A percentile compares a stretch with the other conserved stretches of the same genome.
phyloP scores from a whole-genome alignment of 1,140 invertebrate genomes.

The Chionoecetes opilio region DNA sequence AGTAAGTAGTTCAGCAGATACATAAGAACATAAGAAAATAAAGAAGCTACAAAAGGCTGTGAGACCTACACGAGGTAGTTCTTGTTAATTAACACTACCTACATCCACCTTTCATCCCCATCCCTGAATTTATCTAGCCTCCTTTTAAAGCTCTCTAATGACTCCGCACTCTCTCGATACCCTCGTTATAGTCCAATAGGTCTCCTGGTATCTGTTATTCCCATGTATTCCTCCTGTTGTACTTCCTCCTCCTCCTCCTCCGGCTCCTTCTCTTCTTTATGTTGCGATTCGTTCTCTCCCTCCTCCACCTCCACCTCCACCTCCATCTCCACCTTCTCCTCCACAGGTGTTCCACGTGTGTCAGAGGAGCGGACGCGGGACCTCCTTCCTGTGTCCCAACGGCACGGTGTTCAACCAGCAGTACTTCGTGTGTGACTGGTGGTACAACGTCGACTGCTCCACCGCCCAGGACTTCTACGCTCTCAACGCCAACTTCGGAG shows the following conservation, averaged over 20 bases:
- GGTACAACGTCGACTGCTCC: background rate
- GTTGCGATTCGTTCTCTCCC: background rate
- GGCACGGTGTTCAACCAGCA: constrained; percentile 12
- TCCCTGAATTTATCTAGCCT: too few species aligned
- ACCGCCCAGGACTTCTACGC: background rate
- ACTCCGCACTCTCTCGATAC: too few species aligned
- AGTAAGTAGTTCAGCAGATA: too few species aligned
- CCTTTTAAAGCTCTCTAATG: too few species aligned
- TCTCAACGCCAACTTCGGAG: background rate
- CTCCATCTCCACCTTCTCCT: background rate
- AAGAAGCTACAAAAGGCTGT: too few species aligned
- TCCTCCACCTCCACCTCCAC: background rate
- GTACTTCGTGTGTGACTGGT: constrained; percentile 25
- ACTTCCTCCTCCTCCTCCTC: background rate
- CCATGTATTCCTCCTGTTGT: too few species aligned
- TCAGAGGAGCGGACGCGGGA: background rate
- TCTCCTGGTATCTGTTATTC: too few species aligned
- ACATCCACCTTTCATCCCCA: too few species aligned
- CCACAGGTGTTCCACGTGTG: background rate
- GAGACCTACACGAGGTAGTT: too few species aligned
- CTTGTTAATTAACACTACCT: too few species aligned
- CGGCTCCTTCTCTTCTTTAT: background rate
- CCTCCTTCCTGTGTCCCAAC: constrained; percentile 4
- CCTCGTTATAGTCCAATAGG: too few species aligned
- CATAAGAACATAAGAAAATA: too few species aligned